phyloP scores from a whole-genome alignment of 2,797 vertebrate genomes.

The Harpagifer antarcticus region DNA sequence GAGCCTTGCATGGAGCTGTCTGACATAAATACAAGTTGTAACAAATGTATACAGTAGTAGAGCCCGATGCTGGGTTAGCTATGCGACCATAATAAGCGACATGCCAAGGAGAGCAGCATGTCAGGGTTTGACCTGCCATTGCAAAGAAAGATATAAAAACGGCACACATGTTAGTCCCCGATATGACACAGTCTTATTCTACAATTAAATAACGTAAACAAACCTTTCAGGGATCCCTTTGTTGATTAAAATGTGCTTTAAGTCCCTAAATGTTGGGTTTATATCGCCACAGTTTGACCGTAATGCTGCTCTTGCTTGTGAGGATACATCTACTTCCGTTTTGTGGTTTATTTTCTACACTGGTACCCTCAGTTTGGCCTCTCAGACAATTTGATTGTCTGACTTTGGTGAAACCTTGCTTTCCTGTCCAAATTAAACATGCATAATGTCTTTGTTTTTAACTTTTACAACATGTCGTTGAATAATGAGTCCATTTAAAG shows the following conservation, averaged over 20 bases:
- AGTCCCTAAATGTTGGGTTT: slow-evolving; percentile 7
- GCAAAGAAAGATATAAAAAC: not conserved
- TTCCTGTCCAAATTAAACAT: fast-evolving
- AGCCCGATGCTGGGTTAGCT: not conserved
- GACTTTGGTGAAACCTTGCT: not conserved
- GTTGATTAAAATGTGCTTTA: not conserved
- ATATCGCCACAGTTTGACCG: slow-evolving; percentile 7
- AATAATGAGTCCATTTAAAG: fast-evolving
- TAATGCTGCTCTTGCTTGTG: not conserved
- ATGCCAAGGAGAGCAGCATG: slow-evolving; percentile 42
- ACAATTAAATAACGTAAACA: slow-evolving; percentile 1
- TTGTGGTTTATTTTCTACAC: fast-evolving
- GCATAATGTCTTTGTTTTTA: fast-evolving
- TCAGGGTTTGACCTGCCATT: slow-evolving; percentile 15
- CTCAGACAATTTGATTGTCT: fast-evolving
- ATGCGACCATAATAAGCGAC: not conserved
- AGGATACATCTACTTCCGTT: slow-evolving; percentile 49
- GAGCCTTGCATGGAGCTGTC: fast-evolving
- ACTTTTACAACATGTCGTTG: fast-evolving
- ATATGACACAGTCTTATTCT: fast-evolving
- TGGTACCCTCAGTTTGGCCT: not conserved
- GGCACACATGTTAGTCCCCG: fast-evolving
- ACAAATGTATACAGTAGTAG: not conserved
- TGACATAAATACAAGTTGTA: not conserved
- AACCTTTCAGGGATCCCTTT: slow-evolving; percentile 44